Evolutionary conservation across 2,113 vertebrate genomes (phyloP).

Genomic region (Phylloscopus whistleri): DNA sequence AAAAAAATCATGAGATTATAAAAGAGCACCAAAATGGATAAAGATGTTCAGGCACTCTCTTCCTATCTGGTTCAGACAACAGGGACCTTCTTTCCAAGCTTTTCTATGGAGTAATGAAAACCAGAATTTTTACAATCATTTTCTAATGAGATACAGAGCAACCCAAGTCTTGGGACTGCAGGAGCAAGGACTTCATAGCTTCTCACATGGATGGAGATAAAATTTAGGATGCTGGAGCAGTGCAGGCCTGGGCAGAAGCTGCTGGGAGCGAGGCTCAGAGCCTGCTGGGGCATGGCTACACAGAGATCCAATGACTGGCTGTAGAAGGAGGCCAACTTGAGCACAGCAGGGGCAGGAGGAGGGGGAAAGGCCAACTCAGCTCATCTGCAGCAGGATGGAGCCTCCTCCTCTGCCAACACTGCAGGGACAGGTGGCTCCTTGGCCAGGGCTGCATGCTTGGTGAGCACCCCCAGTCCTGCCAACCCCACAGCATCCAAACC

Average conservation of each 20-base stretch:
- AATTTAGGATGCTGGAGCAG: background rate
- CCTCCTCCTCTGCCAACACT: background rate
- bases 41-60: background rate
- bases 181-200: background rate
- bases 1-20: background rate
- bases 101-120: background rate
- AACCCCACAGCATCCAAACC: background rate
- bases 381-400: background rate
- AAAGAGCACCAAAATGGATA: background rate
- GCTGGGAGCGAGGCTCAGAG: accelerated
- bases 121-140: background rate
- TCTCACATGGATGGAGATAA: background rate
- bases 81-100: background rate
- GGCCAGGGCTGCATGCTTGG: accelerated
- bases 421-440: background rate
- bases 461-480: background rate
- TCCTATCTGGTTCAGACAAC: background rate
- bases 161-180: background rate
- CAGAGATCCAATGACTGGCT: accelerated
- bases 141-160: background rate
- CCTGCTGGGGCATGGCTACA: background rate
- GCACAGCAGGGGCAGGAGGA: background rate
- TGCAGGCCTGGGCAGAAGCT: background rate
- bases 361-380: background rate
- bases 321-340: background rate